Conservation (phyloP, 2,888 invertebrate genomes). For the Tipula confusa region DNA sequence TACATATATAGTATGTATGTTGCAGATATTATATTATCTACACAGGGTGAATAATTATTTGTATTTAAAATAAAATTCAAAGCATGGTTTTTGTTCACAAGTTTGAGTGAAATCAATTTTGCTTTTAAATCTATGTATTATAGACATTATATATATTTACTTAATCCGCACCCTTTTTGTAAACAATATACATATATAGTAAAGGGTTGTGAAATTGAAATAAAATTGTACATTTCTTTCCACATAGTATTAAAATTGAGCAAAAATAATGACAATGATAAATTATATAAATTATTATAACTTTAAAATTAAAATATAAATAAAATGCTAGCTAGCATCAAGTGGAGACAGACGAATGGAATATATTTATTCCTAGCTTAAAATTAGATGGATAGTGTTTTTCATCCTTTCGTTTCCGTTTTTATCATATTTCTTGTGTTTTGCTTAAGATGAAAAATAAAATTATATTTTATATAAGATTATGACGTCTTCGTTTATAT, state of each 20-base stretch:
- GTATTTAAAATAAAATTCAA: too few relatives aligned
- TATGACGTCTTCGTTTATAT: neutral
- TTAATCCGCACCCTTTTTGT: neutral
- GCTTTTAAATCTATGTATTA: too few relatives aligned
- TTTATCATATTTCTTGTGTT: neutral
- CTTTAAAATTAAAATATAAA: neutral
- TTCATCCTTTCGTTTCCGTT: neutral
- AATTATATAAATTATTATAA: conserved; percentile 12
- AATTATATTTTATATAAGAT: too few relatives aligned
- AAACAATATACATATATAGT: too few relatives aligned
- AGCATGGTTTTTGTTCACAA: too few relatives aligned
- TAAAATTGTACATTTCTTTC: neutral
- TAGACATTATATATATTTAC: too few relatives aligned
- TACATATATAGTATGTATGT: neutral
- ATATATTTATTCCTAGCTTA: neutral
- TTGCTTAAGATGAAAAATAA: neutral
- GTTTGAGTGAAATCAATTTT: too few relatives aligned
- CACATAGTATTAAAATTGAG: neutral
- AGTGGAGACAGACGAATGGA: neutral
- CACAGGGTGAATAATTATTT: neutral
- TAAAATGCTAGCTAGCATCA: neutral
- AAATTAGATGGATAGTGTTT: neutral
- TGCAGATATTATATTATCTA: neutral
- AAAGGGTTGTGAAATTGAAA: neutral
- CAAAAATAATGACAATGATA: neutral